phyloP scores from a whole-genome alignment of 2,113 vertebrate genomes.

The Chlamydotis undulata region DNA sequence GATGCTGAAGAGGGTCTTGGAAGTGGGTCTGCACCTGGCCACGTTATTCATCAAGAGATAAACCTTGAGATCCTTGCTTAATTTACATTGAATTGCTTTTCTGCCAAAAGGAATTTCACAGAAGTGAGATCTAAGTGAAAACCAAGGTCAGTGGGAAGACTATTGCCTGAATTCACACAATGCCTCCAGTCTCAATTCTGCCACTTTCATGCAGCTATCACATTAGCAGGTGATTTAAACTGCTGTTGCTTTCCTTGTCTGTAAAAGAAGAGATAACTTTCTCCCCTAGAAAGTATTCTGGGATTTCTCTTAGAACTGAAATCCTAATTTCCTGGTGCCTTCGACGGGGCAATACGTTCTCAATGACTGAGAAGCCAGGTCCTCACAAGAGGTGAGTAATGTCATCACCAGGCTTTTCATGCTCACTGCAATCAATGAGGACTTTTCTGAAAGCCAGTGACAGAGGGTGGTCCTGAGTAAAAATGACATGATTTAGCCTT shows the following conservation, averaged over 20 bases:
- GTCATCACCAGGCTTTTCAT: neutral
- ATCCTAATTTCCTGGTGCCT: neutral
- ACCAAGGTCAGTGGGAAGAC: neutral
- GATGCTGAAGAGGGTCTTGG: slow-evolving; percentile 7
- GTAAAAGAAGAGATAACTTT: neutral
- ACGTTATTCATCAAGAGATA: neutral
- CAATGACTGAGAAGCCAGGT: neutral
- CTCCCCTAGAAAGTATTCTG: neutral
- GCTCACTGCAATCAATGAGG: neutral
- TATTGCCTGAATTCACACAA: neutral
- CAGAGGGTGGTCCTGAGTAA: neutral
- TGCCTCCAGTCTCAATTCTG: neutral
- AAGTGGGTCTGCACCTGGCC: neutral
- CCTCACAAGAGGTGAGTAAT: neutral
- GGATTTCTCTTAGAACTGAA: neutral
- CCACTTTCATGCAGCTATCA: neutral
- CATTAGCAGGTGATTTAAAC: neutral
- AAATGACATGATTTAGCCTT: neutral
- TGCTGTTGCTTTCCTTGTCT: neutral
- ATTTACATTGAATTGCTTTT: neutral
- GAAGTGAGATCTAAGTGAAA: neutral
- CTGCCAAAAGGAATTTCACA: neutral
- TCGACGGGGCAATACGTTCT: neutral
- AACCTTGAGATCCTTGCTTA: too few species aligned
- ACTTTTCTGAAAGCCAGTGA: neutral